These are phyloP conservation scores for Syngnathus scovelli DNA, from an alignment of 2,113 vertebrate genomes.

Conservation along the genomic window DNA sequence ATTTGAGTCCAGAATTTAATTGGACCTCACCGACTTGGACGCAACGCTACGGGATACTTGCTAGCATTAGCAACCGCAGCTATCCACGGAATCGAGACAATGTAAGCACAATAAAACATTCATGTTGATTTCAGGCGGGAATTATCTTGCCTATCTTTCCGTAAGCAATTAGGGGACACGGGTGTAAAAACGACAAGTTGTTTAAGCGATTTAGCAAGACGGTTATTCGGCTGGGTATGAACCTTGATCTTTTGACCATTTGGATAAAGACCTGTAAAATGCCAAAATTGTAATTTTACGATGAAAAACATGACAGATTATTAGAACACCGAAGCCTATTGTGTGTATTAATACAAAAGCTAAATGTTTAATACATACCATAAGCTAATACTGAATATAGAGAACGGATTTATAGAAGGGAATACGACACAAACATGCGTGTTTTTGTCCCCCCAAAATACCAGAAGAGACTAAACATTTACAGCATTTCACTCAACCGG, in stretches of 20 bases:
- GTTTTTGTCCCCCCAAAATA: constrained; percentile 50
- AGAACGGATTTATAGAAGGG: constrained; percentile 40
- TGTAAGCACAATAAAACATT: not conserved
- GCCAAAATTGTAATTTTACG: not conserved
- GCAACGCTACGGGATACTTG: not conserved
- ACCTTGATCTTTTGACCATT: not conserved
- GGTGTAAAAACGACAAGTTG: not conserved
- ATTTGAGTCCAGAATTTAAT: not conserved
- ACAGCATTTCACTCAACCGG: constrained; percentile 58
- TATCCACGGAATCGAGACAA: not conserved
- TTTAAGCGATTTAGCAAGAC: not conserved
- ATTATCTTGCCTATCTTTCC: not conserved
- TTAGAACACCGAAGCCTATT: constrained; percentile 42
- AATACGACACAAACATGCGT: constrained; percentile 65
- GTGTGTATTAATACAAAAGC: constrained; percentile 51
- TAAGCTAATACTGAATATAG: constrained; percentile 46
- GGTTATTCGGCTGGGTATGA: not conserved
- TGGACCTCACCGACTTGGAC: not conserved
- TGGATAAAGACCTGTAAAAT: not conserved
- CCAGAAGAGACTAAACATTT: constrained; percentile 62
- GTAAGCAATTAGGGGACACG: not conserved
- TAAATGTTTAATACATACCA: constrained; percentile 53
- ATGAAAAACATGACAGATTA: not conserved
- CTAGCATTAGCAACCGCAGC: not conserved
- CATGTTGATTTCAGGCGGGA: not conserved